Evolutionary conservation across 2,113 vertebrate genomes (phyloP).

Genomic region (Gorsachius goisagi): DNA sequence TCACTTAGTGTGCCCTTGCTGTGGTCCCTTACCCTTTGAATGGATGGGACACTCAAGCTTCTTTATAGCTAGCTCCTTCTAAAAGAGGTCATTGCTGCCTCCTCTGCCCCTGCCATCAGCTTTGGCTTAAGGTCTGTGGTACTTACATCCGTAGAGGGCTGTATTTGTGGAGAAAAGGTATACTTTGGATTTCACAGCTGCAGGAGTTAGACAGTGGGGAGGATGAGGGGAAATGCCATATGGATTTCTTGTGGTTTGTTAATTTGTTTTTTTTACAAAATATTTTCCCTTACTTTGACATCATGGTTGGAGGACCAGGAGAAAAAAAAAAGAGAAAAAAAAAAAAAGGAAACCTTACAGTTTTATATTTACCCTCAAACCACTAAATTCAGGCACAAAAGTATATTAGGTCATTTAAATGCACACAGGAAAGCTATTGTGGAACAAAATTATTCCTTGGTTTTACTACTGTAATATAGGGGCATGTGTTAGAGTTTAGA

Average conservation of each 20-base stretch:
- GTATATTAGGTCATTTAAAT: background rate
- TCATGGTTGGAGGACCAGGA: background rate
- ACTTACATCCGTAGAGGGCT: background rate
- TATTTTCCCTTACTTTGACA: background rate
- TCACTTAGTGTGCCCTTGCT: background rate
- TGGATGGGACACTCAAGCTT: background rate
- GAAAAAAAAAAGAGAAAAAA: background rate
- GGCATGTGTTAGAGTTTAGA: constrained; percentile 25
- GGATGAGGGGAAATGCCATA: background rate
- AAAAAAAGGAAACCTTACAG: background rate
- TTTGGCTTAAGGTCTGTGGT: background rate
- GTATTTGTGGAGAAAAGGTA: background rate
- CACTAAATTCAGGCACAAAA: background rate
- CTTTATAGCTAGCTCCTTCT: background rate
- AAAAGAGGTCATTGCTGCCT: background rate
- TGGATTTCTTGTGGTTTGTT: constrained; percentile 8
- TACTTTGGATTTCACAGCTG: background rate
- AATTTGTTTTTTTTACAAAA: background rate
- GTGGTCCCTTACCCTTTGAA: background rate
- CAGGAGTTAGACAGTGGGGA: background rate
- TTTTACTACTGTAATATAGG: constrained; percentile 11
- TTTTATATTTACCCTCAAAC: constrained; percentile 24
- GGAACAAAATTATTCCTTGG: background rate
- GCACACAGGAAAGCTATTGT: constrained; percentile 40
- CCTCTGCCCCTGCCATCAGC: background rate